These are phyloP conservation scores for Eupithecia pulchellata DNA, from an alignment of 2,888 invertebrate genomes.

Conservation along the genomic window DNA sequence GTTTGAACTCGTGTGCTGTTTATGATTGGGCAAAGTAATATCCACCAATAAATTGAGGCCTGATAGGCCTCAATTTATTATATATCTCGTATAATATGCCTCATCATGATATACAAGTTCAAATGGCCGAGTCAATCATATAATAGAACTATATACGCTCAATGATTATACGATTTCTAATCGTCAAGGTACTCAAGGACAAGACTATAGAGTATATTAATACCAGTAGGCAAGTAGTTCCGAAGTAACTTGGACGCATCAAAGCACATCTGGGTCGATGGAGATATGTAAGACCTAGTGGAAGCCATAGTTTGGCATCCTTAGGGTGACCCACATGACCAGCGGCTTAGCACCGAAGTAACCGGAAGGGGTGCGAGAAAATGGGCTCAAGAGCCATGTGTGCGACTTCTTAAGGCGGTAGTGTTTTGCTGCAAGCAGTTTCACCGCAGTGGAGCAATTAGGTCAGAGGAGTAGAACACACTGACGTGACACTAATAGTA, in stretches of 20 bases:
- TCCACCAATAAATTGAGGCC: background rate
- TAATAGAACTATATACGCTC: background rate
- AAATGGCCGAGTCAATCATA: background rate
- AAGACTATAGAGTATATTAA: background rate
- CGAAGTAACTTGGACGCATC: slow-evolving; percentile 58
- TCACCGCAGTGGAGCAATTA: background rate
- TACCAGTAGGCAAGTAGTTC: slow-evolving; percentile 13
- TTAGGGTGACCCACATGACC: slow-evolving; percentile 30
- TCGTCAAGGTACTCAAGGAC: background rate
- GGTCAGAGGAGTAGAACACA: slow-evolving; percentile 3
- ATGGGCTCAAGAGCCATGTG: slow-evolving; percentile 5
- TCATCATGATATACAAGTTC: background rate
- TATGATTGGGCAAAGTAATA: background rate
- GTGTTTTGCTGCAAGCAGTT: background rate
- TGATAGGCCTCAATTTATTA: too few species aligned
- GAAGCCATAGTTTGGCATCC: slow-evolving; percentile 59
- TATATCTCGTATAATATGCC: too few species aligned
- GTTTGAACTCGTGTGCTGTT: background rate
- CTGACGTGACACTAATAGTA: too few species aligned
- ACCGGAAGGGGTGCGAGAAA: slow-evolving; percentile 15
- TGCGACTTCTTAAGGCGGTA: background rate
- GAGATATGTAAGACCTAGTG: slow-evolving; percentile 51
- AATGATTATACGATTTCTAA: background rate
- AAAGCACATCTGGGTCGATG: slow-evolving; percentile 58
- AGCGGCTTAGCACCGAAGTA: slow-evolving; percentile 25